A percentile compares a stretch with the other conserved stretches of the same genome.
Evolutionary conservation across 2,113 vertebrate species (phyloP).

Genomic region (Mesembrinibis cayennensis): DNA sequence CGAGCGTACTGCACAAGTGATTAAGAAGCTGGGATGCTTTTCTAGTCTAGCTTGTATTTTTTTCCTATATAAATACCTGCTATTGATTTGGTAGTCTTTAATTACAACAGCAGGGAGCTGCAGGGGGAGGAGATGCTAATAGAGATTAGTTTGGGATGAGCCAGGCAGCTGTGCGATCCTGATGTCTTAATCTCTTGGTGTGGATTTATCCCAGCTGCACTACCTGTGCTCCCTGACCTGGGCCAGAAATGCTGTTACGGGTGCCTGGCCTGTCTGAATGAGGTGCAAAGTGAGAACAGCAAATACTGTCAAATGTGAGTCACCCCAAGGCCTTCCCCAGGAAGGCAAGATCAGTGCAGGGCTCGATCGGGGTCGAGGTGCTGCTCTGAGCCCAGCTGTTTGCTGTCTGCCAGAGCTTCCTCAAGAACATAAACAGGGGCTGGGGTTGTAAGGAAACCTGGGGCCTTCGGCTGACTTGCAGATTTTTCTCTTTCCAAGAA

Average conservation of each 20-base stretch:
- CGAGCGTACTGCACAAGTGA: fast-evolving
- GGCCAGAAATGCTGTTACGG: neutral
- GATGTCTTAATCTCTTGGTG: neutral
- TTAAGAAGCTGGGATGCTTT: neutral
- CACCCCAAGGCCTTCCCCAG: neutral
- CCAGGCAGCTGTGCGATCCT: neutral
- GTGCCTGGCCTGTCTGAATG: neutral
- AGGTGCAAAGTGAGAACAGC: neutral
- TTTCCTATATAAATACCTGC: neutral
- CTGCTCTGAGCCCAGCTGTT: neutral
- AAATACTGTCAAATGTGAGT: neutral
- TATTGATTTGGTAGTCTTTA: neutral
- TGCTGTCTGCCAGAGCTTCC: neutral
- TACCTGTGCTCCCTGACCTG: neutral
- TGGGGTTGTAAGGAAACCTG: neutral
- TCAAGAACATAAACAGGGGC: neutral
- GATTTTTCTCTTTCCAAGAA: neutral
- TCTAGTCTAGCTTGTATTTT: neutral
- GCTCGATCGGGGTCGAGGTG: neutral
- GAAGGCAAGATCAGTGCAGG: neutral
- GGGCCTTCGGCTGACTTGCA: neutral
- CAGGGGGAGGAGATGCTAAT: neutral
- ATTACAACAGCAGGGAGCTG: neutral
- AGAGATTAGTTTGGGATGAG: neutral
- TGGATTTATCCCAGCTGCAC: neutral